Conservation (phyloP, 2,888 invertebrate genomes). For the Byasa hedistus region DNA sequence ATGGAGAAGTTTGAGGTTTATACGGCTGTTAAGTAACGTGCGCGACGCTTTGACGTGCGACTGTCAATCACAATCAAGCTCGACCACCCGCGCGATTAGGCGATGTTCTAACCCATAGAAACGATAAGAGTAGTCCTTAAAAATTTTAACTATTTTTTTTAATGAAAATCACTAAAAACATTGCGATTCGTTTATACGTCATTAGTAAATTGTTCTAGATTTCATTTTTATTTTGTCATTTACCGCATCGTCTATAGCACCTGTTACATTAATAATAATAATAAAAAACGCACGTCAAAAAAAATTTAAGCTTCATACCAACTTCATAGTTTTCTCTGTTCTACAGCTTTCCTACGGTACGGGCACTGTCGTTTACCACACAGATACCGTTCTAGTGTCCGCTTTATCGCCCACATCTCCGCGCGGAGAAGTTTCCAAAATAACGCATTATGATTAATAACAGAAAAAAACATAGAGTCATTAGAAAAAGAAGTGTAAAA, state of each 20-base stretch:
- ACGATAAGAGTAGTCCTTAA: constrained; percentile 42
- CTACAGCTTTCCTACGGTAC: constrained; percentile 54
- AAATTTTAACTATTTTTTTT: constrained; percentile 4
- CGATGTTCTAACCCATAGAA: constrained; percentile 45
- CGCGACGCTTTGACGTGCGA: constrained; percentile 58
- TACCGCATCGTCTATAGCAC: too few relatives aligned
- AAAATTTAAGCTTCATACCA: not conserved
- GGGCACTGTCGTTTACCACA: constrained; percentile 54
- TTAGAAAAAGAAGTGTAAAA: too few relatives aligned
- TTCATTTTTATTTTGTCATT: too few relatives aligned
- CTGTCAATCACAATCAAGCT: constrained; percentile 77
- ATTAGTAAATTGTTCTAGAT: too few relatives aligned
- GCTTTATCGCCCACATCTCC: constrained; percentile 64
- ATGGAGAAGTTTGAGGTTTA: constrained; percentile 35
- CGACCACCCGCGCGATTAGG: constrained; percentile 77
- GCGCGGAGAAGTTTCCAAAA: not conserved
- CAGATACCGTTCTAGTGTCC: constrained; percentile 56
- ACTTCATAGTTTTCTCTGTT: constrained; percentile 42
- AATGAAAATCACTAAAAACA: too few relatives aligned
- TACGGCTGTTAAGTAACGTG: constrained; percentile 39
- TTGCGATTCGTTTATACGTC: too few relatives aligned
- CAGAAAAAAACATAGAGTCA: too few relatives aligned
- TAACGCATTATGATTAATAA: too few relatives aligned
- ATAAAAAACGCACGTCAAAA: too few relatives aligned
- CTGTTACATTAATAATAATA: too few relatives aligned